phyloP scores from a whole-genome alignment of 2,113 vertebrate genomes.

The Laticauda colubrina region DNA sequence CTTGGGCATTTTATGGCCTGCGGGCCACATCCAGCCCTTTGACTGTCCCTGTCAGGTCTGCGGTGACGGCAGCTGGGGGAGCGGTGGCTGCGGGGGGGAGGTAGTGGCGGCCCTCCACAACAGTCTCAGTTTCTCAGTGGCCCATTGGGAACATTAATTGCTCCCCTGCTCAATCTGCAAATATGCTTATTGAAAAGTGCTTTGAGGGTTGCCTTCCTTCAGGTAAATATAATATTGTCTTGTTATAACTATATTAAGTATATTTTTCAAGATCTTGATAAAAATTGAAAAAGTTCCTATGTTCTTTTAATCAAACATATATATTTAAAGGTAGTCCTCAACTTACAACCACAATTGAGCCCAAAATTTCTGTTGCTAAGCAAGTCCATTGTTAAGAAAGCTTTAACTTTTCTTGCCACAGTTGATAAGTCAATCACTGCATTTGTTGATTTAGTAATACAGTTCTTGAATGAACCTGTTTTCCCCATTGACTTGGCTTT shows the following conservation, averaged over 20 bases:
- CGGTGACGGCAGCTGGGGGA: neutral
- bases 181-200: neutral
- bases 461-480: neutral
- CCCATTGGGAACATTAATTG: neutral
- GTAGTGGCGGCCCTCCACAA: neutral
- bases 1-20: neutral
- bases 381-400: neutral
- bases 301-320: neutral
- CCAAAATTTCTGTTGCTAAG: neutral
- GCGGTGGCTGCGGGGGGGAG: neutral
- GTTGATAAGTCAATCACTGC: neutral
- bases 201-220: neutral
- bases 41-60: neutral
- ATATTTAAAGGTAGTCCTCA: neutral
- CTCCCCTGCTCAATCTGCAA: neutral
- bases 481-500: neutral
- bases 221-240: neutral
- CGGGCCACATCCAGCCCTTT: neutral
- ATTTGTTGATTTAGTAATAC: neutral
- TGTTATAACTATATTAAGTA: neutral
- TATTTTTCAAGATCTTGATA: neutral
- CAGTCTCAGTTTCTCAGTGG: neutral
- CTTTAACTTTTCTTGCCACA: no score
- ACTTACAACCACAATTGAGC: neutral
- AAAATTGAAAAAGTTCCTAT: neutral